These are phyloP conservation scores for Acronicta leporina DNA, from an alignment of 2,888 invertebrate species.

Conservation along the genomic window DNA sequence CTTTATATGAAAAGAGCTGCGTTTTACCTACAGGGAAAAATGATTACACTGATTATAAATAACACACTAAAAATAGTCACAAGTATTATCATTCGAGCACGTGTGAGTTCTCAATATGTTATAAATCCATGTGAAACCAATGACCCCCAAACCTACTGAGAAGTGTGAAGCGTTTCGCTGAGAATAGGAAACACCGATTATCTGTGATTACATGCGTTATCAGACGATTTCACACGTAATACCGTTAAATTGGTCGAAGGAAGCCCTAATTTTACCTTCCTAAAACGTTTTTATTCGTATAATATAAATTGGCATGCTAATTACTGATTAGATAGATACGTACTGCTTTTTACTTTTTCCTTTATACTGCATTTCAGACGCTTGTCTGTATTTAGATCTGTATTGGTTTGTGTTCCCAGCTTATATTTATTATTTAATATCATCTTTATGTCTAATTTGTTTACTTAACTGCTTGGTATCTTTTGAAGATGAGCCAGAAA, in stretches of 20 bases:
- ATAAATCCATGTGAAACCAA: constrained; percentile 24
- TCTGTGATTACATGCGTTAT: constrained; percentile 19
- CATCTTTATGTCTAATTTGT: constrained; percentile 30
- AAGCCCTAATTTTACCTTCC: constrained; percentile 19
- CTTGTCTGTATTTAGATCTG: constrained; percentile 8
- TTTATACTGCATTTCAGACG: not conserved
- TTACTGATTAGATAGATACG: not conserved
- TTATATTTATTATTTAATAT: constrained; percentile 40
- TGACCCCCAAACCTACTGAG: constrained; percentile 15
- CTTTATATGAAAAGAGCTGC: not conserved
- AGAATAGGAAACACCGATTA: constrained; percentile 26
- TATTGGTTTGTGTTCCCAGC: constrained; percentile 15
- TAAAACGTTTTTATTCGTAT: constrained; percentile 6
- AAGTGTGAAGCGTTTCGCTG: constrained; percentile 15
- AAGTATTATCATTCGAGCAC: not conserved
- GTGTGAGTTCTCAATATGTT: constrained; percentile 8
- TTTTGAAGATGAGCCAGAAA: constrained; percentile 49
- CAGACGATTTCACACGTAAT: constrained; percentile 31
- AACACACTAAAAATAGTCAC: not conserved
- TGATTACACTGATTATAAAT: not conserved
- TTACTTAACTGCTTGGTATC: constrained; percentile 18
- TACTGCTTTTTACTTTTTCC: constrained; percentile 3
- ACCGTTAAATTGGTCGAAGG: constrained; percentile 13
- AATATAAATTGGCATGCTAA: constrained; percentile 1
- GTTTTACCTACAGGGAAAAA: not conserved